Percentiles rank a stretch among this genome's conserved stretches.
phyloP scores from a whole-genome alignment of 64 coral and sea anemone genomes.

The Montipora capricornis region DNA sequence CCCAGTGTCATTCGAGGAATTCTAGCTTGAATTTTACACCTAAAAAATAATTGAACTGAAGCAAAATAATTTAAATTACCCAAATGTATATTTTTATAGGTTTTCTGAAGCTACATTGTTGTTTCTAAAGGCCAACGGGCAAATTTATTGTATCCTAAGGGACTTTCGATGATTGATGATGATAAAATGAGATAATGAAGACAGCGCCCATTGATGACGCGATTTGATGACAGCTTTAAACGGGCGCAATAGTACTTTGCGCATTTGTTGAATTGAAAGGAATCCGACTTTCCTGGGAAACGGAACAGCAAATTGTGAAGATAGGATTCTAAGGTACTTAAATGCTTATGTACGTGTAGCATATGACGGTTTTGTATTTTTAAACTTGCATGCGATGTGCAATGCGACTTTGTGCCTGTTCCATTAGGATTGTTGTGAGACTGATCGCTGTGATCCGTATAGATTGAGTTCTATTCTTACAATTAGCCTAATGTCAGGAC shows the following conservation, averaged over 20 bases:
- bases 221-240: neutral
- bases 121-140: too few species aligned
- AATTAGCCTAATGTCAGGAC: slow-evolving; percentile 28
- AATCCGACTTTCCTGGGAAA: neutral
- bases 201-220: slow-evolving; percentile 34
- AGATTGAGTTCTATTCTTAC: slow-evolving; percentile 40
- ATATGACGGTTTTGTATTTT: neutral
- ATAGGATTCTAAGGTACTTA: neutral
- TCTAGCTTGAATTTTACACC: too few species aligned
- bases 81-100: too few species aligned
- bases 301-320: neutral
- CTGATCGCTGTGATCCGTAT: slow-evolving; percentile 14
- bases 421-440: slow-evolving; percentile 43
- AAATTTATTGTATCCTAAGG: too few species aligned
- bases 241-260: neutral
- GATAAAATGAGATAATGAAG: neutral
- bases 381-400: neutral
- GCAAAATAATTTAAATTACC: too few species aligned
- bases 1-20: too few species aligned
- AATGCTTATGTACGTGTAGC: neutral
- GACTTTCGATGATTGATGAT: too few species aligned
- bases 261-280: neutral
- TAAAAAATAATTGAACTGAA: too few species aligned
- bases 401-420: neutral
- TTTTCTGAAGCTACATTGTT: too few species aligned